Conservation (phyloP, 2,113 vertebrate species). For the Propithecus coquereli region DNA sequence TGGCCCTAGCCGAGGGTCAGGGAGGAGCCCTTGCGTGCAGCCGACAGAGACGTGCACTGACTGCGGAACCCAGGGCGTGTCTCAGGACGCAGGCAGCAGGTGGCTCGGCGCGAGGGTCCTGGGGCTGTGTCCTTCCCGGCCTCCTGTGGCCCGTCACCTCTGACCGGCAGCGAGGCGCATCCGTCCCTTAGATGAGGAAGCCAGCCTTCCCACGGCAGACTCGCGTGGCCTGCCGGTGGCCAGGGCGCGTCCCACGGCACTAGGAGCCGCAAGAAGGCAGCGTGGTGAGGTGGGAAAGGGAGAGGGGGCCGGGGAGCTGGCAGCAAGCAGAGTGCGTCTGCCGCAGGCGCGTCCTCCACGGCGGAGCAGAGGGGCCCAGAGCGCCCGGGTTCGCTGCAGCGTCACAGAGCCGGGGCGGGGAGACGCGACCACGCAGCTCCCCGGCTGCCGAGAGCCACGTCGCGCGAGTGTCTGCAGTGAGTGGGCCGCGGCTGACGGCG, state of each 20-base stretch:
- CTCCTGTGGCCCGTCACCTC: not conserved
- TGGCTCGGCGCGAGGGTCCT: not conserved
- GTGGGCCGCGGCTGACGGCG: not conserved
- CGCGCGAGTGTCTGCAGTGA: not conserved
- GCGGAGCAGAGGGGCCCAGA: not conserved
- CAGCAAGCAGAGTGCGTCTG: not conserved
- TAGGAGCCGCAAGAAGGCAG: not conserved
- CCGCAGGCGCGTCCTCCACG: no score
- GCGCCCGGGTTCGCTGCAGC: rapidly evolving
- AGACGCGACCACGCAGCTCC: not conserved
- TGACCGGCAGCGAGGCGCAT: not conserved
- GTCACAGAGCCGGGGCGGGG: not conserved
- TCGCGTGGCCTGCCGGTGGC: not conserved
- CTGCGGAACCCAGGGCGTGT: no score
- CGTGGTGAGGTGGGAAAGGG: not conserved
- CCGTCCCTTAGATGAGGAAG: not conserved
- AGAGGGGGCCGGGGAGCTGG: not conserved
- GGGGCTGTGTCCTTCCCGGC: not conserved
- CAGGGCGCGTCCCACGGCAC: not conserved
- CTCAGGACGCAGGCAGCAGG: not conserved
- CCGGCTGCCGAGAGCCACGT: no score
- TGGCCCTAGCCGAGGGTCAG: not conserved
- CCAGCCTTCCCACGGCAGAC: no score
- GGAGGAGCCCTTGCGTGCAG: not conserved
- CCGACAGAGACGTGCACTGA: not conserved